phyloP scores from a whole-genome alignment of 92 coral and sea anemone species.

The Diadumene lineata region DNA sequence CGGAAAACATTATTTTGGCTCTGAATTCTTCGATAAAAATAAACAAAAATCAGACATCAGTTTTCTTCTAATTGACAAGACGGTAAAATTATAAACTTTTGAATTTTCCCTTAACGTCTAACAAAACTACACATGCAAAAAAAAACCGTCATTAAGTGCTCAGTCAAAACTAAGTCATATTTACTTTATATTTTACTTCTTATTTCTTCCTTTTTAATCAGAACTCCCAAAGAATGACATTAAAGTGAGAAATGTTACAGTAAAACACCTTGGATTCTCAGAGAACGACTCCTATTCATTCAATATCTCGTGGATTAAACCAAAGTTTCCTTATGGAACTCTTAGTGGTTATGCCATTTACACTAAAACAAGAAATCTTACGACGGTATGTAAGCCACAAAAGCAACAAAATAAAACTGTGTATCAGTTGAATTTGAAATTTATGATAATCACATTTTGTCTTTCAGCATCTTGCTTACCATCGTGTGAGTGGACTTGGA shows the following conservation, averaged over 20 bases:
- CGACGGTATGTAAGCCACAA: slow-evolving; percentile 11
- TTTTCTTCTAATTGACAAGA: too few relatives aligned
- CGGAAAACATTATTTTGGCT: too few relatives aligned
- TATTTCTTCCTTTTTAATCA: background rate
- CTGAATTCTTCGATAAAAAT: too few relatives aligned
- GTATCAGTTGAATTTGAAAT: background rate
- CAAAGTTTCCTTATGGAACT: background rate
- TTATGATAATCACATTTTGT: background rate
- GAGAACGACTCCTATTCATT: slow-evolving; percentile 1
- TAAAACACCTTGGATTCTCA: slow-evolving; percentile 10
- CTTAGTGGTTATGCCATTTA: background rate
- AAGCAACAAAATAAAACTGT: too few relatives aligned
- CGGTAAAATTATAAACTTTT: too few relatives aligned
- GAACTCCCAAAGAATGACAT: background rate
- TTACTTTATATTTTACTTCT: too few relatives aligned
- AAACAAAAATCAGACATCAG: too few relatives aligned
- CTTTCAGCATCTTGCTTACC: slow-evolving; percentile 10
- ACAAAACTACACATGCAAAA: too few relatives aligned
- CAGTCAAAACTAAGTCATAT: too few relatives aligned
- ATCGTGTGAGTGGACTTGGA: background rate
- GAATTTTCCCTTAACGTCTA: too few relatives aligned
- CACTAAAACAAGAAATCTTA: background rate
- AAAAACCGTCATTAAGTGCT: too few relatives aligned
- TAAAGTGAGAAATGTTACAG: background rate
- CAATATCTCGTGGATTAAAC: slow-evolving; percentile 14